Percentiles rank a stretch among this genome's conserved stretches.
Conservation (phyloP, 2,797 vertebrate genomes). For the Acropternis orthonyx region DNA sequence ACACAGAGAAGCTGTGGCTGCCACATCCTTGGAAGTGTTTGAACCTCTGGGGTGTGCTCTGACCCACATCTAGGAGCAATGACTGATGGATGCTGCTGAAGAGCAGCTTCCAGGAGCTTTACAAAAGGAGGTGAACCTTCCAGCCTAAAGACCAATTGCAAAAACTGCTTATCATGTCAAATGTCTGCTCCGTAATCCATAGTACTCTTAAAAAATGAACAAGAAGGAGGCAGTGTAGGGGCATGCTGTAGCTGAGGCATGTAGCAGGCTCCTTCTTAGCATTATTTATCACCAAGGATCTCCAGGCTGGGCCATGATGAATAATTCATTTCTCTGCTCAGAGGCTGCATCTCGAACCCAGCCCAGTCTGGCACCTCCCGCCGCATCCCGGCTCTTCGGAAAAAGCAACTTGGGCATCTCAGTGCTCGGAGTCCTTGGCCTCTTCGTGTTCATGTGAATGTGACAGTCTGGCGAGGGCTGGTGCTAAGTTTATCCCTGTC, state of each 20-base stretch:
- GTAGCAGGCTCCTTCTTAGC: slow-evolving; percentile 33
- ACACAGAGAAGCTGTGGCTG: background rate
- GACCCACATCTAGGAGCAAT: background rate
- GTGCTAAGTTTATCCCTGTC: background rate
- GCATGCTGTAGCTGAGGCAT: background rate
- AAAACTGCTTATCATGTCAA: background rate
- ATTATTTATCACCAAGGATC: slow-evolving; percentile 67
- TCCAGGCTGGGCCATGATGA: slow-evolving; percentile 52
- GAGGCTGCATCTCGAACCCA: background rate
- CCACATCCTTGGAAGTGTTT: background rate
- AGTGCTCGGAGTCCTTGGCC: background rate
- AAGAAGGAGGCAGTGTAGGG: background rate
- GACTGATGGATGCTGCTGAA: fast-evolving
- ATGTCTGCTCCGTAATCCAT: background rate
- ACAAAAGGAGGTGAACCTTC: background rate
- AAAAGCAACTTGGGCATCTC: background rate
- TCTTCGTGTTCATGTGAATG: background rate
- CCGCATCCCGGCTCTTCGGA: background rate
- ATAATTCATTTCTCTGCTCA: slow-evolving; percentile 64
- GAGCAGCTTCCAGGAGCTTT: background rate
- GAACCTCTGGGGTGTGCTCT: background rate
- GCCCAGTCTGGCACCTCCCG: background rate
- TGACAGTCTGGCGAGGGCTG: background rate
- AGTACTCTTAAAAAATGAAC: background rate
- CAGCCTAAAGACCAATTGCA: background rate